Base-by-base conservation (phyloP, 2,888 invertebrate genomes). In the Polymixis lichenea region DNA sequence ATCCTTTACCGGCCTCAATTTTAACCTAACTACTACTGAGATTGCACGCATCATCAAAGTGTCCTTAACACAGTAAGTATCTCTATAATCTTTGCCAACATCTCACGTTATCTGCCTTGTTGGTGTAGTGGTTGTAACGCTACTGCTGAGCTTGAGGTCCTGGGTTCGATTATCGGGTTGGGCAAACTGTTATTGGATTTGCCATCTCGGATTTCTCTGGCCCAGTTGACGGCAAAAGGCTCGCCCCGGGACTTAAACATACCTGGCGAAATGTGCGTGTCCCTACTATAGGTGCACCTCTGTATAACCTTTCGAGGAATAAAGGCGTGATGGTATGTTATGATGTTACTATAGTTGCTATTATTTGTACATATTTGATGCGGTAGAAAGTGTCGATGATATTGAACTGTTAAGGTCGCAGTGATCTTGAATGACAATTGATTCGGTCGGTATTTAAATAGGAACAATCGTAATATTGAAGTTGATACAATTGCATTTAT, bases 351-450 rank as follows among this genome's bases (percentile, higher is more conserved):
- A 43, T 43, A 43, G 43, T 9, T 8, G 43, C 43, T 15, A 22
- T 7, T 38, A 62, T 8, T n/a, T n/a, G n/a, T 19, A 19, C n/a
- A 11, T 25, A 19, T 49, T 2, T 2, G 49, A 28, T 66, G 28
- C 8, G 22, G 15, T 51, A 49, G 25, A 46, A 25, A 66, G 22
- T 51, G 66, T 28, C 9, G 22, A 22, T 51, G 15, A 17, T 51
- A 66, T 22, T 51, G 28, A 51, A 9, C 28, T 15, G 25, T 19
- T 25, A 8, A 28, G 28, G 22, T 32, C 28, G 53, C 28, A 51
- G 22, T 66, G 28, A 9, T 53, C 53, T 53, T 66, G 53, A 66
- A 66, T 53, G 53, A 9, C 66, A 53, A 66, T 66, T 53, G 11
- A 51, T 51, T 17, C 55, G 32, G 3, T n/a, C 5, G 15, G 49